Conservation (phyloP, 2,888 invertebrate genomes). For the Cephus pygmeus region DNA sequence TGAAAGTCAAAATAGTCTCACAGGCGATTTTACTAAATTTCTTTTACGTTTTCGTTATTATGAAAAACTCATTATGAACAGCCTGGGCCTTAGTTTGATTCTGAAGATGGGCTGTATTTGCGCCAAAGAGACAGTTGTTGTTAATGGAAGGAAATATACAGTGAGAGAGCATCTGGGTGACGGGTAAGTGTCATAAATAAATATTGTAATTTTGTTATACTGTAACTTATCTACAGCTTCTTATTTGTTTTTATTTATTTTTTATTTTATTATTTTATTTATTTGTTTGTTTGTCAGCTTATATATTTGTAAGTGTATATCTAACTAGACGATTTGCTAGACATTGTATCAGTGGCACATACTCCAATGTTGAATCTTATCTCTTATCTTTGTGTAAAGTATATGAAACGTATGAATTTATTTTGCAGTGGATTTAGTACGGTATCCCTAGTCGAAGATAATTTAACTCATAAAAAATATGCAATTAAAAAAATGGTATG, state of each 20-base stretch:
- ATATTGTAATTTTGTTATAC: not conserved
- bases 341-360: not conserved
- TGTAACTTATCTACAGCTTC: conserved; percentile 4
- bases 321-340: not conserved
- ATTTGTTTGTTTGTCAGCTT: too few relatives aligned
- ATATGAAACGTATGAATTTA: conserved; percentile 20
- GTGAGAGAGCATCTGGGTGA: conserved; percentile 79
- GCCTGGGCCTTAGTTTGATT: conserved; percentile 76
- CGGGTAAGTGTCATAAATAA: conserved; percentile 70
- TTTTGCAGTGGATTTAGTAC: conserved; percentile 81
- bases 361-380: too few relatives aligned
- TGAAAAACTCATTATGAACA: conserved; percentile 70
- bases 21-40: too few relatives aligned
- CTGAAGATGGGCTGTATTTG: conserved; percentile 83
- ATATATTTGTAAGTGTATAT: not conserved
- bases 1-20: conserved; percentile 13
- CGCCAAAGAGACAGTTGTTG: conserved; percentile 76
- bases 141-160: conserved; percentile 78
- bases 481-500: conserved; percentile 86
- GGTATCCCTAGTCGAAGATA: conserved; percentile 81
- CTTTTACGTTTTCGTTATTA: conserved; percentile 8
- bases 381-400: too few relatives aligned
- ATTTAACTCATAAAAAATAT: conserved; percentile 73
- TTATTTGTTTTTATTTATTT: too few relatives aligned
- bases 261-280: too few relatives aligned